Evolutionary conservation across 2,113 vertebrate species (phyloP).

Genomic region (Ciconia boyciana): DNA sequence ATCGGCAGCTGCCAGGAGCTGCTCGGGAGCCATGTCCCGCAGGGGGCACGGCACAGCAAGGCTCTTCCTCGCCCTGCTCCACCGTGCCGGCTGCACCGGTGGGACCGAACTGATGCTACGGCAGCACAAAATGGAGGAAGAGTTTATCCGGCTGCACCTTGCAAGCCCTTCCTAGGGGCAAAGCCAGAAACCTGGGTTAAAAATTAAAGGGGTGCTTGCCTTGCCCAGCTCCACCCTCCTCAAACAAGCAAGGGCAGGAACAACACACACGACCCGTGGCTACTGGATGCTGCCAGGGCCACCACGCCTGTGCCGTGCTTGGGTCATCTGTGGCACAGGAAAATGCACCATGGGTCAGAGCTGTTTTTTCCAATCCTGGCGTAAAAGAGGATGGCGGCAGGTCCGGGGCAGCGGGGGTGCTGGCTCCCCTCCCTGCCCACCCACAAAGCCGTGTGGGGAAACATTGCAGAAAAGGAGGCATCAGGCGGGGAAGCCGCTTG

Average conservation of each 20-base stretch:
- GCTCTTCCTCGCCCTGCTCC: neutral
- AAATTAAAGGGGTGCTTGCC: neutral
- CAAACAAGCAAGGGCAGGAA: neutral
- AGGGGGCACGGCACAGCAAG: accelerated
- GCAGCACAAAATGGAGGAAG: neutral
- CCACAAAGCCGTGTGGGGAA: accelerated
- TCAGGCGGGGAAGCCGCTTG: accelerated
- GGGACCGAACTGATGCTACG: neutral
- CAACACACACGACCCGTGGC: accelerated
- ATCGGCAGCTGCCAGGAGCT: neutral
- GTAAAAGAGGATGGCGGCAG: accelerated
- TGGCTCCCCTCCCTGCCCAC: neutral
- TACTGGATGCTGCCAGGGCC: neutral
- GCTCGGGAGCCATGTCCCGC: accelerated
- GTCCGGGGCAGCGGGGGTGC: neutral
- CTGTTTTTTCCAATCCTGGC: neutral
- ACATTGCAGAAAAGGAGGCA: neutral
- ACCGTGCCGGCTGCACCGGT: accelerated
- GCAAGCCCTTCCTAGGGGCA: neutral
- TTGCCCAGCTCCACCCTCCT: neutral
- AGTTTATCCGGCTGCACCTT: neutral
- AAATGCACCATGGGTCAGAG: accelerated
- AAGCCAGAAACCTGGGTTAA: neutral
- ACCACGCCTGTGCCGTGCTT: accelerated
- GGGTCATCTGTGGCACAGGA: neutral